Base-by-base conservation (phyloP, 2,797 vertebrate genomes). In the Protosalanx chinensis region DNA sequence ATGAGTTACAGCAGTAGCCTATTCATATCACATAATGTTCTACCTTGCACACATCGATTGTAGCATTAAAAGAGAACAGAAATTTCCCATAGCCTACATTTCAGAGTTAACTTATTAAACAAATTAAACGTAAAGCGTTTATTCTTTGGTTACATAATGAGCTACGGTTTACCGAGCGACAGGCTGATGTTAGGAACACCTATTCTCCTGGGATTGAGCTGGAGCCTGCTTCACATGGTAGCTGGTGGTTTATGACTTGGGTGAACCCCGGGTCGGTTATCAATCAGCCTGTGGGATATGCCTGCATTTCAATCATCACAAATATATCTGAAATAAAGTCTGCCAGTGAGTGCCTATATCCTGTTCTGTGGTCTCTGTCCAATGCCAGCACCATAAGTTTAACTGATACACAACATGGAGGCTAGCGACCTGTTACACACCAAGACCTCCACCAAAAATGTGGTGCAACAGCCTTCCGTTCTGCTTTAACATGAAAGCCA, bases 251-350 rank as follows among this genome's bases (percentile, higher is more conserved):
- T 77, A 82, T 78, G 30, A 60, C 74, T 58, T 46, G 62, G 51
- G 68, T 66, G 81, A 63, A 16, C 71, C 16, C 76, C 72, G 73
- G 69, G 57, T 72, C 29, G 0, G 72, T 68, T 60, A 74, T 82
- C 70, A 77, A 75, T 82, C 84, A 81, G 71, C 67, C 60, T 53
- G 29, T 70, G 74, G 65, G 76, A 80, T 72, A 77, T 79, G 79
- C 73, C 73, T 69, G 68, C 80, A 81, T 81, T 76, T 81, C 77
- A 76, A 82, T 81, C 78, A 79, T 77, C 79, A 71, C 70, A 76
- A 73, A 80, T 77, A 77, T 72, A 79, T 78, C 72, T 67, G 71
- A 72, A 72, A 29, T 30, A 51, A 18, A n/a, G 16, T 16, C 16
- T 56, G 18, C 51, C 51, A 16, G 18, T 56, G 4, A 46, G 41